Conservation (phyloP, 2,797 vertebrate species). For the Allobates femoralis region DNA sequence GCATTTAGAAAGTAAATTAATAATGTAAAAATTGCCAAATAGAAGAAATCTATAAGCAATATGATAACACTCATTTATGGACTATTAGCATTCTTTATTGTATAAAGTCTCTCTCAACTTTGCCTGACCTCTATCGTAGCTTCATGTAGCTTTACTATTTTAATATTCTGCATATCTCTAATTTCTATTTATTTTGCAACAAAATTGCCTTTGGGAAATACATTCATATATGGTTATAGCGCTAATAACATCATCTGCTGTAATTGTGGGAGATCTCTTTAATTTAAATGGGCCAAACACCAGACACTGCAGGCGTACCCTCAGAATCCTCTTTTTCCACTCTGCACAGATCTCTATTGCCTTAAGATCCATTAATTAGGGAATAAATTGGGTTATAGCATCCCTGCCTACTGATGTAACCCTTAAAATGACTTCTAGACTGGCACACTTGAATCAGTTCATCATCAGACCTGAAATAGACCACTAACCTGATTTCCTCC, state of each 20-base stretch:
- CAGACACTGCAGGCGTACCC: neutral
- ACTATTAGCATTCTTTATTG: neutral
- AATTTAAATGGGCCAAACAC: neutral
- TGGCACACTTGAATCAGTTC: neutral
- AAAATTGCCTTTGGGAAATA: conserved; percentile 5
- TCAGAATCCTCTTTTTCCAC: neutral
- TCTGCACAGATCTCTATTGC: neutral
- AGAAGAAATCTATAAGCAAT: neutral
- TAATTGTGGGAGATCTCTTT: neutral
- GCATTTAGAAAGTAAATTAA: too few species aligned
- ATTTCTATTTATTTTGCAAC: conserved; percentile 9
- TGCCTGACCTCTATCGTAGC: neutral
- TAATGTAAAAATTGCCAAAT: neutral
- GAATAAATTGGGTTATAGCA: neutral
- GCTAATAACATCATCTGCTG: neutral
- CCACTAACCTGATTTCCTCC: conserved; percentile 22
- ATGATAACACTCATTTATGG: neutral
- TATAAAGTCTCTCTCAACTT: neutral
- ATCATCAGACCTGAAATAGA: neutral
- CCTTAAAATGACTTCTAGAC: neutral
- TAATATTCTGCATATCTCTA: neutral
- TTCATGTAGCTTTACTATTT: neutral
- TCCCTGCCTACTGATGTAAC: neutral
- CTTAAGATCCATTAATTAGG: conserved; percentile 11
- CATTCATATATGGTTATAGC: neutral